Base-by-base conservation (phyloP, 2,888 invertebrate species). In the Nemoura dubitans region DNA sequence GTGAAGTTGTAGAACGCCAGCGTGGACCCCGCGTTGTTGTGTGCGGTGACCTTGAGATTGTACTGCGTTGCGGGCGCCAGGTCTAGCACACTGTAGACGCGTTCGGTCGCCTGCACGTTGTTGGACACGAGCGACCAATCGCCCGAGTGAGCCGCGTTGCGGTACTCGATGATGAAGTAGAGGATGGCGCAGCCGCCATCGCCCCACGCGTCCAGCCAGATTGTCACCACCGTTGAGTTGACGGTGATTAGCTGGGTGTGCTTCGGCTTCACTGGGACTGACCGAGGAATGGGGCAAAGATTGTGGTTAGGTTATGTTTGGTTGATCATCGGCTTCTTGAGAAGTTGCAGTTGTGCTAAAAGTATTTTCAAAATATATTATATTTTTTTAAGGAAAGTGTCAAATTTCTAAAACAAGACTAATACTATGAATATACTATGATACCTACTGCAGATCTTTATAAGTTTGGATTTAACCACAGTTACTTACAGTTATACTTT, bases 131-230 rank as follows among this genome's bases (percentile, higher is more conserved):
- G 93, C 0, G 95, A 95, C 97, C 97, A 96, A n/a, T 89, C 89
- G 85, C 81, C 85, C 16, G 16, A 94, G 88, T 95, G 94, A 78
- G 93, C 93, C 83, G 94, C 93, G 87, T 94, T 93, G 59, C 94
- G 92, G 90, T 97, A 97, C 90, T 97, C 97, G 77, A 97, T 95
- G 89, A 96, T 95, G 90, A 97, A 97, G 92, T 96, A 96, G 10
- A 96, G 93, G 88, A 97, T 97, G 0, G 97, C 97, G 90, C 97
- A 97, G 28, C 97, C 97, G 0, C 97, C 97, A 90, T 97, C 97
- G 76, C 96, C 96, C 97, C 97, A 97, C 0, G 96, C 95, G 91
- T 97, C 96, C 89, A 97, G 91, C 95, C 97, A 97, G 29, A 97
- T 94, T 0, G 96, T 96, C 86, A 97, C 96, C 87, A 96, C 96